A percentile compares a stretch with the other conserved stretches of the same genome.
Evolutionary conservation across 1,140 invertebrate species (phyloP).

Genomic region (Tetragnatha versicolor): DNA sequence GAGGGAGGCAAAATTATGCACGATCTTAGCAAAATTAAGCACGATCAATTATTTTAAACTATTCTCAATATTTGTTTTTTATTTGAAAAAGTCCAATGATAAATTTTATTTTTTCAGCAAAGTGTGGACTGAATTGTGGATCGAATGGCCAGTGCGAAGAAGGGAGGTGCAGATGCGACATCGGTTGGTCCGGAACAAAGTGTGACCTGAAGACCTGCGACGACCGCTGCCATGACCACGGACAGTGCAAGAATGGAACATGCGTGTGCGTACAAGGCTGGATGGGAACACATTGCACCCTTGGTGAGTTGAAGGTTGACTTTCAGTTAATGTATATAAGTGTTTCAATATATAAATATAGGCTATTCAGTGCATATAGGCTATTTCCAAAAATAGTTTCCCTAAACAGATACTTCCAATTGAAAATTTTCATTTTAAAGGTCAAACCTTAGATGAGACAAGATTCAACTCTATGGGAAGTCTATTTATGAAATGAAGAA

Average conservation of each 20-base stretch:
- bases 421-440: too few relatives aligned
- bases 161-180: constrained; percentile 85
- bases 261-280: constrained; percentile 95
- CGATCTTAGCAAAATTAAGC: too few relatives aligned
- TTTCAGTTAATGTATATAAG: background rate
- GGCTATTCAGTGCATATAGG: too few relatives aligned
- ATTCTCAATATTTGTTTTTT: too few relatives aligned
- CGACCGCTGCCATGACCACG: constrained; percentile 87
- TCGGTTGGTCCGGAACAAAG: constrained; percentile 87
- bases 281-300: constrained; percentile 95
- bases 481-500: too few relatives aligned
- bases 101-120: constrained; percentile 78
- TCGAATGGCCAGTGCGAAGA: constrained; percentile 87
- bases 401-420: too few relatives aligned
- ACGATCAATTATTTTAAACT: too few relatives aligned
- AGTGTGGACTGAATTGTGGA: constrained; percentile 92
- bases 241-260: constrained; percentile 96
- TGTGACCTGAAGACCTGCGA: constrained; percentile 92
- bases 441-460: too few relatives aligned
- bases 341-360: background rate
- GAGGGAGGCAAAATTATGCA: too few relatives aligned
- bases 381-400: too few relatives aligned
- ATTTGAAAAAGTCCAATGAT: too few relatives aligned
- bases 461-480: too few relatives aligned
- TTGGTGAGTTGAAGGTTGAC: constrained; percentile 65